Conservation (phyloP, 2,888 invertebrate genomes). For the Limenitis arthemis region DNA sequence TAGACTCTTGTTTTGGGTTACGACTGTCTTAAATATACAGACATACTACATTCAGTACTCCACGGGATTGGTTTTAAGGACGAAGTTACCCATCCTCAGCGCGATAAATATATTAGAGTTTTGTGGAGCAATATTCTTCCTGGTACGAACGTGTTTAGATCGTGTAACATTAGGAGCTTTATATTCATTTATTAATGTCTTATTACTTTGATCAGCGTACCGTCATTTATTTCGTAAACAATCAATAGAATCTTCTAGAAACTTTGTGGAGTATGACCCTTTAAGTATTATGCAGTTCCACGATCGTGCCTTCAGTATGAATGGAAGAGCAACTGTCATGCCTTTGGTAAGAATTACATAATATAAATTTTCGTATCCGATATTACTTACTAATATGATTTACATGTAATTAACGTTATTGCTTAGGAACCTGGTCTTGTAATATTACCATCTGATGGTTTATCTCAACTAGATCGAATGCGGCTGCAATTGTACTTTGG, state of each 20-base stretch:
- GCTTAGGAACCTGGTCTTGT: slow-evolving; percentile 41
- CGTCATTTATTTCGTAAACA: slow-evolving; percentile 36
- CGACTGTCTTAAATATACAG: slow-evolving; percentile 39
- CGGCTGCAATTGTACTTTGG: slow-evolving; percentile 43
- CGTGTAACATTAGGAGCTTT: not conserved
- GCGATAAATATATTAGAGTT: slow-evolving; percentile 45
- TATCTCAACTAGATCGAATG: slow-evolving; percentile 50
- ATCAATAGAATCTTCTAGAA: slow-evolving; percentile 19
- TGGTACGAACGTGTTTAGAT: slow-evolving; percentile 30
- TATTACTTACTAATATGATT: too few species aligned
- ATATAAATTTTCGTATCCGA: not conserved
- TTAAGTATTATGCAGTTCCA: slow-evolving; percentile 59
- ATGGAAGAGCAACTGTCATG: slow-evolving; percentile 46
- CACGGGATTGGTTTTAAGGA: slow-evolving; percentile 50
- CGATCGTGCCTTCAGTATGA: slow-evolving; percentile 45
- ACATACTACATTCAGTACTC: slow-evolving; percentile 44
- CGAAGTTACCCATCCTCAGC: slow-evolving; percentile 49
- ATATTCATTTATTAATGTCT: not conserved
- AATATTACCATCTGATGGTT: slow-evolving; percentile 36
- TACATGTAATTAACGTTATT: not conserved
- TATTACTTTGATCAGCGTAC: slow-evolving; percentile 23
- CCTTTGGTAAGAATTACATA: slow-evolving; percentile 36
- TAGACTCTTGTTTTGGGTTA: slow-evolving; percentile 43
- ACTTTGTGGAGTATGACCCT: slow-evolving; percentile 48
- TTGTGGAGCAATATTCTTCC: slow-evolving; percentile 53